Base-by-base conservation (phyloP, 2,888 invertebrate genomes). In the Myopa tessellatipennis region DNA sequence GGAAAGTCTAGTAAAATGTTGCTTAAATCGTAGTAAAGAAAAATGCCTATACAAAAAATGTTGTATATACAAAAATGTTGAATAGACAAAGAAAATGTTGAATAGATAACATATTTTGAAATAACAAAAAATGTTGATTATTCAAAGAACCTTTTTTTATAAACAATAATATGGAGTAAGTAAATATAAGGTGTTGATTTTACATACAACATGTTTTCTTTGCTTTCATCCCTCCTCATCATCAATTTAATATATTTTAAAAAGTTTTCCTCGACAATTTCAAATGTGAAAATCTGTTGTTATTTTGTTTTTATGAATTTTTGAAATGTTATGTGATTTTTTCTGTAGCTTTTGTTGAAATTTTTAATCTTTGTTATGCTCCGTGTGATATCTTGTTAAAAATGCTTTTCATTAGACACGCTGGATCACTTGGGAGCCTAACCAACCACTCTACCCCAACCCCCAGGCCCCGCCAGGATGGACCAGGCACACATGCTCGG, bases 401-500 rank as follows among this genome's bases (percentile, higher is more conserved):
- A 65, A 36, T 36, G 65, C 65, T 2, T 65, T 65, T 65, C 38
- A 65, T 65, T 65, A 14, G 36, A 65, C 34, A 36, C 16, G 65
- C 61, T 61, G 1, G 16, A 36, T 65, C 65, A 38, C 65, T 65
- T 36, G 65, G 38, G 65, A 65, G 10, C 55, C 55, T 55, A n/a
- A 55, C 55, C 14, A n/a, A 10, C 16, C 16, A 8, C 55, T 55
- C n/a, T 5, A 55, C 55, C 5, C 14, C 55, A 4, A n/a, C 14
- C 5, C 5, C 55, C 4, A 5, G 55, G 14, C 55, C 50, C 50
- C 26, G 26, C 3, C 45, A 45, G 45, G 7, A 26, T 12, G 14
- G 40, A 50, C 63, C 70, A 7, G 55, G 16, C 14, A 1, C 7
- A 50, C 52, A 71, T 71, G n/a, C 8, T 45, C 26, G 26, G 45